Percentiles rank a stretch among this genome's conserved stretches.
These are phyloP conservation scores for Nyctereutes procyonoides DNA, from an alignment of 2,113 vertebrate genomes.

Conservation along the genomic window DNA sequence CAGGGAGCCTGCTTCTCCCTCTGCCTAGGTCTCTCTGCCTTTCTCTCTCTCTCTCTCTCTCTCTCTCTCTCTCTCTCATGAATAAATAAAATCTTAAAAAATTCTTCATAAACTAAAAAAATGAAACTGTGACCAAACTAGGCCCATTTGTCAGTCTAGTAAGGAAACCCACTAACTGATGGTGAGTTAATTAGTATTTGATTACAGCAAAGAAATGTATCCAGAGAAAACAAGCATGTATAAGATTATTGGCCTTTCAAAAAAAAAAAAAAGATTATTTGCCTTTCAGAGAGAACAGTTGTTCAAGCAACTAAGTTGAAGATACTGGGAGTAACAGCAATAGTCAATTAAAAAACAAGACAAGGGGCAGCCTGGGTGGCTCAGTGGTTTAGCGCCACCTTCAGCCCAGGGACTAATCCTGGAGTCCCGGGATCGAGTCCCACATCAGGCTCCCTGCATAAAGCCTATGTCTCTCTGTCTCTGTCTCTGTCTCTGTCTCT, in stretches of 20 bases:
- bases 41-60: no score
- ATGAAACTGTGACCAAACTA: not conserved
- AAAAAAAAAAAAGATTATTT: not conserved
- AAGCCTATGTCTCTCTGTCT: no score
- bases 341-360: constrained; percentile 39
- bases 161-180: not conserved
- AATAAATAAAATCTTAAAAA: no score
- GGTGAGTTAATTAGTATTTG: not conserved
- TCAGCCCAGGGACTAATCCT: no score
- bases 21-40: no score
- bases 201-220: constrained; percentile 8
- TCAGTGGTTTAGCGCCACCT: no score
- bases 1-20: no score
- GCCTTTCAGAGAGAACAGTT: not conserved
- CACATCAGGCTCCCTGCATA: no score
- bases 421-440: no score
- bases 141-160: not conserved
- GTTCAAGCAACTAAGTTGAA: not conserved
- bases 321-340: not conserved
- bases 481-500: no score
- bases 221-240: constrained; percentile 43
- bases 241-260: not conserved
- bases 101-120: constrained; percentile 46
- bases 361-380: not conserved
- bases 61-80: no score